These are phyloP conservation scores for Macrobrachium nipponense DNA, from an alignment of 1,140 invertebrate species.

Conservation along the genomic window DNA sequence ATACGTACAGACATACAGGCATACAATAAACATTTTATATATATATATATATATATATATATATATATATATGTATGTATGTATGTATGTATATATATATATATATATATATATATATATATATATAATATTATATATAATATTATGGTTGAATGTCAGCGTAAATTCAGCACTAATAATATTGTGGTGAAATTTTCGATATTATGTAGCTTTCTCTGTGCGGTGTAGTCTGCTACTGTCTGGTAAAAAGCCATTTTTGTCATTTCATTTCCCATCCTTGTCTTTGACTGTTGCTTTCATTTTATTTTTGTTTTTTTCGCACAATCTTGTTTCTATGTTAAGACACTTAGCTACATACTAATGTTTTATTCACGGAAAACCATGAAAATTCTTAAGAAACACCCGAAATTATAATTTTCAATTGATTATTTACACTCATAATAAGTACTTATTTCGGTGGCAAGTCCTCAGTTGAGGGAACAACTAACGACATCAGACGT, in stretches of 20 bases:
- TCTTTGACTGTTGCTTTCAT: neutral
- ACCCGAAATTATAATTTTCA: too few species aligned
- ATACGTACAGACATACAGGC: too few species aligned
- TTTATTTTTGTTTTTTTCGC: neutral
- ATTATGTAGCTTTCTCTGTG: too few species aligned
- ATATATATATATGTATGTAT: constrained; percentile 2
- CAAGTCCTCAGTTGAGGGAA: too few species aligned
- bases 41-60: neutral
- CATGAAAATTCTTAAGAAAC: too few species aligned
- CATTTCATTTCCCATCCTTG: neutral
- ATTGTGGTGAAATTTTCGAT: too few species aligned
- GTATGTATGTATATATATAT: neutral
- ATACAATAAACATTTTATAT: neutral
- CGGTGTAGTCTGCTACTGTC: too few species aligned
- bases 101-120: constrained; percentile 16
- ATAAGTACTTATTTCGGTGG: too few species aligned
- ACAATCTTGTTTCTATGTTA: neutral
- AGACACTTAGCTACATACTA: neutral
- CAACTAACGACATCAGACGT: too few species aligned
- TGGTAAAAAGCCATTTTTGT: neutral
- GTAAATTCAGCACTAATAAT: too few species aligned
- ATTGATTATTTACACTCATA: too few species aligned
- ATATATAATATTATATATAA: constrained; percentile 1
- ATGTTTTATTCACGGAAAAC: neutral
- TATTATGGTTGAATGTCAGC: neutral